Conservation (phyloP, 1,140 invertebrate genomes). For the Eumeta japonica region DNA sequence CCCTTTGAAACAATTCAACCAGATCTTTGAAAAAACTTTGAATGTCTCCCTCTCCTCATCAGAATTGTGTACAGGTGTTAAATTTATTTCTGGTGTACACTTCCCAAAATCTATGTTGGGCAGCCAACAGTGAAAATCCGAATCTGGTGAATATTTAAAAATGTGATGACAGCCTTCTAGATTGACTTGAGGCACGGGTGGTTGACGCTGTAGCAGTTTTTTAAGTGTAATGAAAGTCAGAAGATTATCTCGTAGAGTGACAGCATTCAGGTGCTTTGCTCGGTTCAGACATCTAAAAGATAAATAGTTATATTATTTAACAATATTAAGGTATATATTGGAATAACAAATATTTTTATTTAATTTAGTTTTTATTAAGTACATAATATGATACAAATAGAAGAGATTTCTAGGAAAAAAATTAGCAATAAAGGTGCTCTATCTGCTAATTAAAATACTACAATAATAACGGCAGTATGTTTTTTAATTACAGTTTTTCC, state of each 20-base stretch:
- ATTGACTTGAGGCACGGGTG: constrained; percentile 46
- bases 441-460: too few species aligned
- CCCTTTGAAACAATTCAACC: constrained; percentile 45
- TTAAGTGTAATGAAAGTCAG: constrained; percentile 52
- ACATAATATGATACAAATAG: too few species aligned
- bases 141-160: constrained; percentile 51
- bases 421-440: too few species aligned
- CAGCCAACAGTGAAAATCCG: constrained; percentile 49
- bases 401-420: neutral
- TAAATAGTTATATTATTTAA: constrained; percentile 9
- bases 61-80: constrained; percentile 32
- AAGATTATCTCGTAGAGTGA: constrained; percentile 40
- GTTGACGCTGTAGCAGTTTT: constrained; percentile 45
- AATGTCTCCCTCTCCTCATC: constrained; percentile 44
- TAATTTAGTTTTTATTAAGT: too few species aligned
- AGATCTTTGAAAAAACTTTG: constrained; percentile 43
- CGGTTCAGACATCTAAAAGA: constrained; percentile 37
- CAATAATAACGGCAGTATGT: too few species aligned
- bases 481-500: too few species aligned
- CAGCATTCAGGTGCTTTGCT: constrained; percentile 40
- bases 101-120: constrained; percentile 42
- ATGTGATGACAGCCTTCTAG: constrained; percentile 50
- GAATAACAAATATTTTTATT: neutral
- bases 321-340: neutral
- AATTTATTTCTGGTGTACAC: constrained; percentile 44